Base-by-base conservation (phyloP, 64 coral and sea anemone species). In the Anthopleura sola region DNA sequence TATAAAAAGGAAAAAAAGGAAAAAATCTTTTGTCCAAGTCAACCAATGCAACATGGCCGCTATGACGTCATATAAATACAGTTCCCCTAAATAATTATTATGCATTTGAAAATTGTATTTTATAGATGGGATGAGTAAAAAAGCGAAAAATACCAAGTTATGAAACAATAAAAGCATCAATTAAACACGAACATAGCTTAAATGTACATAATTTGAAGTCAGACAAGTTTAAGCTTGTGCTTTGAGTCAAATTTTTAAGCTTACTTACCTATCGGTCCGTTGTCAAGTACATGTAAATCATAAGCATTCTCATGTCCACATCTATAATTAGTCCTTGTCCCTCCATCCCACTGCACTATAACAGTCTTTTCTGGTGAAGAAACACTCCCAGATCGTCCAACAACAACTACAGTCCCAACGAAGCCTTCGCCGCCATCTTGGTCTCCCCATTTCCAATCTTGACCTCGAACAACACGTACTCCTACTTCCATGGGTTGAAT, bases 371-470 rank as follows among this genome's bases (percentile, higher is more conserved):
- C 95, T 19, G 95, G 95, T 51, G 95, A 97, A 85, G 95, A 74
- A 17, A 82, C 75, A 28, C 95, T 97, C 0, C 95, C 95, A 18
- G 78, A 87, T 82, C 77, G 69, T 0, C 95, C 95, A 2, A 97
- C 91, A 48, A 97, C 86, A 90, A 97, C 91, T 49, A 97, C 95
- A 26, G 95, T 97, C 16, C 95, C 95, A 36, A 93, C 88, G 82
- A 85, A 87, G 56, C 95, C 95, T 76, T 97, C 95, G 77, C 95
- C 88, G 81, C 95, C 95, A 97, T 97, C 95, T 97, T 97, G 95
- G 44, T 97, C 88, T 1, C 81, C 88, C 95, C 95, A 97, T 50
- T 96, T 96, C 94, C 94, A 96, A 80, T 96, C 90, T 50, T 86
- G 83, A 19, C 94, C 94, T 33, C 95, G 95, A 4, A 97, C 95